Base-by-base conservation (phyloP, 1,140 invertebrate species). In the Drosophila busckii region DNA sequence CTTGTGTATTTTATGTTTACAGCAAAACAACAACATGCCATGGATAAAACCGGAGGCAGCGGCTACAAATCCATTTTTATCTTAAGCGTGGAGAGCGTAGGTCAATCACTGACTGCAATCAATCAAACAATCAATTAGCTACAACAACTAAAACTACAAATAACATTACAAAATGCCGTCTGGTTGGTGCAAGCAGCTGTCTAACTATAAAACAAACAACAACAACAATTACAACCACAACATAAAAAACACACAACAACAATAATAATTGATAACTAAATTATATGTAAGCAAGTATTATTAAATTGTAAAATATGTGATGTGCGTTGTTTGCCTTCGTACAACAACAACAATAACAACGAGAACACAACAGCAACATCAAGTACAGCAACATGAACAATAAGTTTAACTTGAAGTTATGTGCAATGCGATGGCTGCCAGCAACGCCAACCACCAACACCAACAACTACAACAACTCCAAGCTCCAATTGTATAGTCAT, bases 1-100 rank as follows among this genome's bases (percentile, higher is more conserved):
- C 32, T 13, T 41, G 10, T 23, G 0, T 4, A 31, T 15, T 9
- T n/a, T 10, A 52, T 26, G 8, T 9, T 75, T 84, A 9, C 65
- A 84, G 82, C 73, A 80, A 60, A 87, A 87, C 31, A 86, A 87
- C 54, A 85, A 85, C 61, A 85, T 85, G 83, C 75, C 85, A 44
- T 87, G 86, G 86, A 65, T 86, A 32, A 85, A 86, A 44, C 84
- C 86, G 37, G 86, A 87, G 73, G 84, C 76, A 58, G 55, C 73
- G 41, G 71, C 86, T 37, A 86, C 86, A 45, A 87, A 87, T 82
- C 86, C 86, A 50, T 87, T 87, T 84, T 85, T 87, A 55, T 87
- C 85, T 48, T 86, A 86, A 85, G 12, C 37, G 8, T 25, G 34
- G 22, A 49, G 34, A 20, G n/a, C n/a, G n/a, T n/a, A n/a, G n/a